Evolutionary conservation across 2,797 vertebrate genomes (phyloP).

Genomic region (Thripadectes ignobilis): DNA sequence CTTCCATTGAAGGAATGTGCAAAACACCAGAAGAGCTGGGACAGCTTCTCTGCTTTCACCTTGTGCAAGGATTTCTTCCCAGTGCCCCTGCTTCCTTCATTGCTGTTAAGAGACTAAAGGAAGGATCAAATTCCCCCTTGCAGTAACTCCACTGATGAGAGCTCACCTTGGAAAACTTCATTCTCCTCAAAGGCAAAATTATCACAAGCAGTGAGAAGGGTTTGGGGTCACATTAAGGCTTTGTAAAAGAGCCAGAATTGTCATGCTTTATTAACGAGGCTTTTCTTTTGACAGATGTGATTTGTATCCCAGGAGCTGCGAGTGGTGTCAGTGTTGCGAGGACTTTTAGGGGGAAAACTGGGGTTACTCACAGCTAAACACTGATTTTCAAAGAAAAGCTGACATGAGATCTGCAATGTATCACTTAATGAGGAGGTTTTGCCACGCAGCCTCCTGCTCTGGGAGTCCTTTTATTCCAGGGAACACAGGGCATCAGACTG

Average conservation of each 20-base stretch:
- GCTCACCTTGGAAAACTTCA: neutral
- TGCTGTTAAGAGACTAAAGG: neutral
- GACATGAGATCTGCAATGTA: neutral
- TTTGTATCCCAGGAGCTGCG: neutral
- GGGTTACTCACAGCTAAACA: neutral
- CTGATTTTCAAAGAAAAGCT: neutral
- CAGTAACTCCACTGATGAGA: neutral
- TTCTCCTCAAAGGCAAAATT: neutral
- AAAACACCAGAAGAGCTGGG: neutral
- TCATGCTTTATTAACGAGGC: constrained; percentile 24
- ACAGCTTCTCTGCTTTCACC: neutral
- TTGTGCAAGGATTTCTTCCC: neutral
- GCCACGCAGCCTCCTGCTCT: neutral
- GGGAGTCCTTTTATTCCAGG: neutral
- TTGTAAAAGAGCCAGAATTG: neutral
- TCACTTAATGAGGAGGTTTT: neutral
- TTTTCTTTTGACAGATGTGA: constrained; percentile 12
- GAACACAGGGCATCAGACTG: neutral
- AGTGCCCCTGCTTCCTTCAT: neutral
- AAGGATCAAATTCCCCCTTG: neutral
- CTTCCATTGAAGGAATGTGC: fast-evolving
- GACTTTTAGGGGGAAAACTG: neutral
- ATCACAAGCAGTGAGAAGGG: neutral
- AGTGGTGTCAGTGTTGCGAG: neutral
- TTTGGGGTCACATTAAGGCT: neutral